Evolutionary conservation across 1,140 invertebrate genomes (phyloP), one percentile per base, ranked within the genome.

Genomic region (Saxidomus purpurata): DNA sequence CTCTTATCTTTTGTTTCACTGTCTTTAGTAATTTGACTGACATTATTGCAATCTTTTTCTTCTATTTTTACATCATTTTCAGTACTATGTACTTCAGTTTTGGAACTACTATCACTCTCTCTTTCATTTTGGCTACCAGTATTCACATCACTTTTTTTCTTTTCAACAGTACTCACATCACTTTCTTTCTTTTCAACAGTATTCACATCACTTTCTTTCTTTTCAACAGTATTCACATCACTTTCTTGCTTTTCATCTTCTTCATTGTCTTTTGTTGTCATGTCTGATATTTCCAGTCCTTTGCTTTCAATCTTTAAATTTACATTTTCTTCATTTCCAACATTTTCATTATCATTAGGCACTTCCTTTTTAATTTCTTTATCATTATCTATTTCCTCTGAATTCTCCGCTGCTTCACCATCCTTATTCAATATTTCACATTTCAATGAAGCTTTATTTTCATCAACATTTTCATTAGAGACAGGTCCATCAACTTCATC

Each of bases 401-500:
- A 74, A 38, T 9, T 34, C 3, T 74, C 71, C 38, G 11, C 47
- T 15, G 9, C 47, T 79, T 80, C 31, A 52, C 31, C 52, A 52
- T 36, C 22, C 55, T 80, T 80, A 8, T 55, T 55, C 3, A 31
- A 6, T 25, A 13, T 55, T 80, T 34, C 43, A 80, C 43, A 11
- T 77, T 77, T 40, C 34, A 28, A 77, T 43, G 2, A 43, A 43
- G 9, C 25, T 40, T 49, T 43, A 40, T 15, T 43, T 43, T 43
- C 43, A 43, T 28, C 11, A 61, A 36, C 19, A 38, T 43, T 25
- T 15, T 55, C 31, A 36, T 28, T 47, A 28, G 19, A 34, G 0
- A 79, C 28, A n/a, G 43, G 11, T 28, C 79, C 31, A 81, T 81
- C 79, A 34, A 81, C 55, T 61, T 81, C 79, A 55, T 80, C 76